Percentiles rank a stretch among this genome's conserved stretches.
These are phyloP conservation scores for Apamea epomidion DNA, from an alignment of 2,888 invertebrate species.

Conservation along the genomic window DNA sequence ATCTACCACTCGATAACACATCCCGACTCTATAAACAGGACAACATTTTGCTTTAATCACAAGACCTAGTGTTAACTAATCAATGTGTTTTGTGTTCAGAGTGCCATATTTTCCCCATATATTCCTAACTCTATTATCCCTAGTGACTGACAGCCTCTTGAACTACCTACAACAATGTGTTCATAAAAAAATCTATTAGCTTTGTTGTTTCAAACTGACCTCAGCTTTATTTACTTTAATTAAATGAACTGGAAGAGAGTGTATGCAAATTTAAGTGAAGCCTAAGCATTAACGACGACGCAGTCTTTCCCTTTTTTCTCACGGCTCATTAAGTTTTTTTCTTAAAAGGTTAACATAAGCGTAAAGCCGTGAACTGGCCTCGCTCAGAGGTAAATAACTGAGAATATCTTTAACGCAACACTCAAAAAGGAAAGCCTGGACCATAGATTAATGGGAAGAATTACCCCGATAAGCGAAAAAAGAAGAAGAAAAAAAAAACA, in stretches of 20 bases:
- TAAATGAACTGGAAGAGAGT: slow-evolving; percentile 66
- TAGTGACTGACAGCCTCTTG: not conserved
- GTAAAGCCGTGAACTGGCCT: slow-evolving; percentile 79
- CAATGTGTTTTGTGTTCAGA: not conserved
- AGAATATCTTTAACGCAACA: slow-evolving; percentile 72
- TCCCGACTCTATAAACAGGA: slow-evolving; percentile 45
- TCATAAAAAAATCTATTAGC: not conserved
- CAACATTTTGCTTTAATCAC: slow-evolving; percentile 20
- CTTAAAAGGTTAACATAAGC: slow-evolving; percentile 84
- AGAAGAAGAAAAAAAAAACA: slow-evolving; percentile 1
- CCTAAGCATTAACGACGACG: slow-evolving; percentile 63
- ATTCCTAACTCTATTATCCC: not conserved
- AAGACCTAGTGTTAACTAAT: slow-evolving; percentile 20
- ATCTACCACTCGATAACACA: slow-evolving; percentile 22
- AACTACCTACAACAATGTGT: not conserved
- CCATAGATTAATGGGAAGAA: slow-evolving; percentile 49
- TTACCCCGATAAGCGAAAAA: slow-evolving; percentile 37
- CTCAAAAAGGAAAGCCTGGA: slow-evolving; percentile 57
- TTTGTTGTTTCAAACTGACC: slow-evolving; percentile 22
- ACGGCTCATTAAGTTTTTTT: slow-evolving; percentile 84
- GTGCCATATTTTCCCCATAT: slow-evolving; percentile 1
- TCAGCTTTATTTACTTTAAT: slow-evolving; percentile 65
- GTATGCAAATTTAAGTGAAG: slow-evolving; percentile 65
- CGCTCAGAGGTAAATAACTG: slow-evolving; percentile 73
- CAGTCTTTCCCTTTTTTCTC: slow-evolving; percentile 75